These are phyloP conservation scores for Ancistrus triradiatus DNA, from an alignment of 2,113 vertebrate genomes.

Conservation along the genomic window DNA sequence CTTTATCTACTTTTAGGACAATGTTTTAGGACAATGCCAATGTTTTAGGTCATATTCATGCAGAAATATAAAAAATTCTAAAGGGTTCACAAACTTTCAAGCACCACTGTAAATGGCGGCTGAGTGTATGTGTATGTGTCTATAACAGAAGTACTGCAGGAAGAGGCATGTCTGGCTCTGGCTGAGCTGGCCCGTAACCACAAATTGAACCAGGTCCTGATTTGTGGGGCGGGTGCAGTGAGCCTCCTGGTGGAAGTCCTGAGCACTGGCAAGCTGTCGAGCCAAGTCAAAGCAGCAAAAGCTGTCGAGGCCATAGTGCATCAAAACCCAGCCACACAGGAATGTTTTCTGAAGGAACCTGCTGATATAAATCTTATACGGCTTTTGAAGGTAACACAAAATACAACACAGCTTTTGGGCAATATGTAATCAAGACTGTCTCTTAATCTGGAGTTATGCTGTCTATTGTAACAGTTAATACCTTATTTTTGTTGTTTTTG, in stretches of 20 bases:
- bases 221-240: conserved; percentile 57
- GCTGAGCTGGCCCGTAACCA: conserved; percentile 66
- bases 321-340: conserved; percentile 63
- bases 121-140: conserved; percentile 7
- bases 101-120: too few relatives aligned
- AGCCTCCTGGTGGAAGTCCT: conserved; percentile 61
- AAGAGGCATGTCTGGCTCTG: conserved; percentile 60
- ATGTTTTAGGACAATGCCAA: too few relatives aligned
- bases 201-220: conserved; percentile 59
- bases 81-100: too few relatives aligned
- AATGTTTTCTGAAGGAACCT: conserved; percentile 59
- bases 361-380: conserved; percentile 63
- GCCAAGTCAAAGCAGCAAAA: conserved; percentile 67
- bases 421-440: neutral
- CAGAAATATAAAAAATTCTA: too few relatives aligned
- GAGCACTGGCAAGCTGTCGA: conserved; percentile 55
- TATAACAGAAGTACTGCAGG: conserved; percentile 60
- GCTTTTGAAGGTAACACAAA: conserved; percentile 66
- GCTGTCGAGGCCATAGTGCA: conserved; percentile 67
- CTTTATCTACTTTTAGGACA: too few relatives aligned
- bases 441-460: too few relatives aligned
- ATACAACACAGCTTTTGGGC: neutral
- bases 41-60: too few relatives aligned
- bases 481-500: too few relatives aligned
- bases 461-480: too few relatives aligned